These are phyloP conservation scores for Echinometra lucunter DNA, from an alignment of 53 echinoderm and acorn worm species.

Conservation along the genomic window DNA sequence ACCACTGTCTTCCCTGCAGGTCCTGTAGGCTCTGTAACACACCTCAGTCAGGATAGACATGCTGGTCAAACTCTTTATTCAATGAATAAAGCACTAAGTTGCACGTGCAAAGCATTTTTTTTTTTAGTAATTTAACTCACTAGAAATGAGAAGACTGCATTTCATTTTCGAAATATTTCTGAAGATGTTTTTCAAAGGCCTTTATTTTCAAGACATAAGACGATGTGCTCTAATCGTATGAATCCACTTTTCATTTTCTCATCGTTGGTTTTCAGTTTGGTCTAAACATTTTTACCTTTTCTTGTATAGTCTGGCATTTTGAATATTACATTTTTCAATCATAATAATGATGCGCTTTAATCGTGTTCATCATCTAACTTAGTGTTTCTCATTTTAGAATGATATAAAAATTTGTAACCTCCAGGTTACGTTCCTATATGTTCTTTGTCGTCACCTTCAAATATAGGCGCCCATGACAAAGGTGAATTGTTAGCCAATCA, in stretches of 20 bases:
- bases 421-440: not conserved
- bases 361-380: no score
- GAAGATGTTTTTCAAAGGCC: not conserved
- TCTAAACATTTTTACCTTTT: not conserved
- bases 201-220: not conserved
- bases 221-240: not conserved
- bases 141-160: not conserved
- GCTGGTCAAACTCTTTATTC: no score
- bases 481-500: conserved; percentile 41
- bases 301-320: no score
- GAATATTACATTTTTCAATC: no score
- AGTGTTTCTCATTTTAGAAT: no score
- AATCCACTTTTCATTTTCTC: not conserved
- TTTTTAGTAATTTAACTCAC: not conserved
- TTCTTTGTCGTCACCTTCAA: not conserved
- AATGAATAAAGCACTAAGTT: no score
- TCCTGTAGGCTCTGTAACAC: no score
- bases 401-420: not conserved
- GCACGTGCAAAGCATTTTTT: not conserved
- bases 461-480: not conserved
- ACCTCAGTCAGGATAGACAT: no score
- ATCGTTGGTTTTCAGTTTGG: not conserved
- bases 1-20: no score
- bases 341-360: no score
- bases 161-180: not conserved